phyloP scores from a whole-genome alignment of 2,888 invertebrate genomes.

The Mylabris sibirica region DNA sequence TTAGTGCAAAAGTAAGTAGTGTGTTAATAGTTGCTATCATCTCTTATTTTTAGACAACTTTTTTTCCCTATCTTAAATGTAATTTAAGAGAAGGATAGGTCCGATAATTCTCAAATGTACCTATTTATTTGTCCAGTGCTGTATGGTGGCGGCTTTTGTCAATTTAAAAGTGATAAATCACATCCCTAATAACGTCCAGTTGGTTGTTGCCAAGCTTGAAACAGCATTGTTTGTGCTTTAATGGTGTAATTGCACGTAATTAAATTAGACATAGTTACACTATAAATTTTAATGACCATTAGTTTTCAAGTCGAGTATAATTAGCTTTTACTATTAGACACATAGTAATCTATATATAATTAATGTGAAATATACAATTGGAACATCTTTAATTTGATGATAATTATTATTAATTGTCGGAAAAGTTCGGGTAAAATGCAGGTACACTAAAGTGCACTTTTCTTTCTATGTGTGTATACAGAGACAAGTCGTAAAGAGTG shows the following conservation, averaged over 20 bases:
- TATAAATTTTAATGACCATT: slow-evolving; percentile 32
- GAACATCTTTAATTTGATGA: neutral
- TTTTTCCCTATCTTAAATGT: too few species aligned
- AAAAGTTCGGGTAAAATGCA: slow-evolving; percentile 28
- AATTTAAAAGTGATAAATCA: slow-evolving; percentile 15
- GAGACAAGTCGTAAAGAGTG: slow-evolving; percentile 38
- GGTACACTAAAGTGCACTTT: slow-evolving; percentile 31
- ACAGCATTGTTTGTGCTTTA: slow-evolving; percentile 16
- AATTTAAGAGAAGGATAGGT: too few species aligned
- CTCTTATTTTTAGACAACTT: too few species aligned
- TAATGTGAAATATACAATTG: neutral
- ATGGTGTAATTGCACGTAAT: slow-evolving; percentile 26
- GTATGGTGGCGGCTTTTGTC: neutral
- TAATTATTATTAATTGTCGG: slow-evolving; percentile 37
- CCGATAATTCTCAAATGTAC: too few species aligned
- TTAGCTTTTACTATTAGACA: slow-evolving; percentile 21
- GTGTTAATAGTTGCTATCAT: too few species aligned
- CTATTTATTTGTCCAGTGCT: neutral
- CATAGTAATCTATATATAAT: slow-evolving; percentile 26
- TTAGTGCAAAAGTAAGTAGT: too few species aligned
- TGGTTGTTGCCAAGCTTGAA: neutral
- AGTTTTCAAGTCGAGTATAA: slow-evolving; percentile 26
- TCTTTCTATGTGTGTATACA: slow-evolving; percentile 6
- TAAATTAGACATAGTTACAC: slow-evolving; percentile 30
- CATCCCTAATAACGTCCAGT: neutral